These are phyloP conservation scores for Lethenteron reissneri DNA, from an alignment of 2,113 vertebrate genomes.

Conservation along the genomic window DNA sequence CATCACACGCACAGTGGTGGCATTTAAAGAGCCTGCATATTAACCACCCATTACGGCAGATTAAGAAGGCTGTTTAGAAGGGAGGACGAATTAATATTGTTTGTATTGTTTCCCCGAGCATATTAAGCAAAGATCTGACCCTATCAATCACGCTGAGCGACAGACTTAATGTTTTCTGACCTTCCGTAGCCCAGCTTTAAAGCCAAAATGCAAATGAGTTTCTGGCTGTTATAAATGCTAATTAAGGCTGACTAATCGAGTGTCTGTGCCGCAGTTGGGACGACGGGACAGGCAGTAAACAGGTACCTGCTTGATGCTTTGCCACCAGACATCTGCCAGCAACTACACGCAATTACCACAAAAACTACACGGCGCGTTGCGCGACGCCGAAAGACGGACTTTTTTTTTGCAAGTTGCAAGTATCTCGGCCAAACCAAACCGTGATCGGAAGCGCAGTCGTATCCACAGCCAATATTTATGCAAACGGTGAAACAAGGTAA, in stretches of 20 bases:
- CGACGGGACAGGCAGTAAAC: no score
- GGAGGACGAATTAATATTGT: slow-evolving; percentile 5
- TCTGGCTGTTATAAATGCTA: slow-evolving; percentile 7
- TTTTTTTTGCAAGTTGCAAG: no score
- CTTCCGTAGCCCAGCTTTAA: background rate
- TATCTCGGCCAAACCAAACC: no score
- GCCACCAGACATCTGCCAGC: no score
- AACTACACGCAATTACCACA: no score
- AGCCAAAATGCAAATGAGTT: slow-evolving; percentile 1
- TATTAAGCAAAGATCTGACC: slow-evolving; percentile 6
- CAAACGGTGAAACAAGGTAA: no score
- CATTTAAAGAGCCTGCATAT: background rate
- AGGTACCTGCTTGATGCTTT: no score
- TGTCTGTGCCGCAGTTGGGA: no score
- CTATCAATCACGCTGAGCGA: slow-evolving; percentile 4
- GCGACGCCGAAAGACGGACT: no score
- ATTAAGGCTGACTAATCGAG: slow-evolving; percentile 1
- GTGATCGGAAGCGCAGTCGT: no score
- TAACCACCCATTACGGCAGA: background rate
- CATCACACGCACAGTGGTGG: slow-evolving; percentile 1
- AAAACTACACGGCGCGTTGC: no score
- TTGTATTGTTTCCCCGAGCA: slow-evolving; percentile 4
- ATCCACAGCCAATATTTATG: no score
- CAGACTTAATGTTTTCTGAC: slow-evolving; percentile 4
- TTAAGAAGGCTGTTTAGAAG: background rate